These are phyloP conservation scores for Anolis sagrei DNA, from an alignment of 2,113 vertebrate genomes.

Conservation along the genomic window DNA sequence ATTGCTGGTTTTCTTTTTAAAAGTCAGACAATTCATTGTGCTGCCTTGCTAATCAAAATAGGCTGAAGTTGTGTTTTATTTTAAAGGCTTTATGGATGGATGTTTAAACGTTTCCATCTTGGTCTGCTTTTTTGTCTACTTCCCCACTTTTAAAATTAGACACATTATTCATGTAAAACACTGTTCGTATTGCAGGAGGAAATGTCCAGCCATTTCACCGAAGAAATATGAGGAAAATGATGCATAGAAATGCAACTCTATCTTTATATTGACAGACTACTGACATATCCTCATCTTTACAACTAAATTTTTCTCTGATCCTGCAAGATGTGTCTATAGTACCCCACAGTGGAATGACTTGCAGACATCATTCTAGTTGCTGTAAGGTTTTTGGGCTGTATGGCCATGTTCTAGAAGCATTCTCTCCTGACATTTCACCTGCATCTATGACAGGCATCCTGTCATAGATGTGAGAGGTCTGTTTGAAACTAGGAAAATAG, in stretches of 20 bases:
- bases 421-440: no score
- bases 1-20: not conserved
- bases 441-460: no score
- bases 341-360: not conserved
- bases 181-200: not conserved
- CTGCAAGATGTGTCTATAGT: no score
- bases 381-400: no score
- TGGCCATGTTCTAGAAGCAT: no score
- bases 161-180: not conserved
- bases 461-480: no score
- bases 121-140: not conserved
- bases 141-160: not conserved
- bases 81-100: not conserved
- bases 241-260: no score
- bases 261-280: no score
- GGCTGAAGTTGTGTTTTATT: not conserved
- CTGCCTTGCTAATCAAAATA: not conserved
- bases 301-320: no score
- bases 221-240: no score
- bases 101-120: not conserved
- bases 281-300: no score
- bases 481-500: no score
- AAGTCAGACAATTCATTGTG: not conserved
- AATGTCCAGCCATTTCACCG: not conserved
- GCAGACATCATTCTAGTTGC: not conserved